These are phyloP conservation scores for Fringilla coelebs DNA, from an alignment of 2,797 vertebrate species.

Conservation along the genomic window DNA sequence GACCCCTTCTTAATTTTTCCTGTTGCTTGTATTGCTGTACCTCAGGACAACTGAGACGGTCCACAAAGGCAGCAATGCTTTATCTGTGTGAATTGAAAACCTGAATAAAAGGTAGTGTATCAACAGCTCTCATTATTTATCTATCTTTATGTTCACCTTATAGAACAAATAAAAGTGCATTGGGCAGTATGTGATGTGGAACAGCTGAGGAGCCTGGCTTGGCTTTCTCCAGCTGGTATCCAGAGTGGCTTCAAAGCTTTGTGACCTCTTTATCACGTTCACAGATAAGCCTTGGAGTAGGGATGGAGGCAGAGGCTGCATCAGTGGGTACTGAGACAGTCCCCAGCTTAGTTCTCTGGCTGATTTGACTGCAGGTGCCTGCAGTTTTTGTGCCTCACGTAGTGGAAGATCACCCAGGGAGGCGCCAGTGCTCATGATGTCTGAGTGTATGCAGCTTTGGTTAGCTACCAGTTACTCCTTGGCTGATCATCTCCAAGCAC, in stretches of 20 bases:
- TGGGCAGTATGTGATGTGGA: not conserved
- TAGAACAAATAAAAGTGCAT: not conserved
- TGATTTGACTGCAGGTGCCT: not conserved
- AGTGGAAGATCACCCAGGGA: not conserved
- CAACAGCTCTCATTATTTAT: not conserved
- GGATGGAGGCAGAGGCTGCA: not conserved
- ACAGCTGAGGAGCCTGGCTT: not conserved
- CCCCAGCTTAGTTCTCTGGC: not conserved
- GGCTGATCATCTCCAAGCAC: not conserved
- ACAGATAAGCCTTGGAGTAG: not conserved
- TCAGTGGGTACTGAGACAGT: not conserved
- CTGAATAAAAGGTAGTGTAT: not conserved
- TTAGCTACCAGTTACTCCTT: not conserved
- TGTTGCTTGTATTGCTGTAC: not conserved
- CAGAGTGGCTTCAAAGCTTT: not conserved
- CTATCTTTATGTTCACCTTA: not conserved
- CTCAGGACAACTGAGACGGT: not conserved
- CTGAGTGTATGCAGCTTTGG: not conserved
- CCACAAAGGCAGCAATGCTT: not conserved
- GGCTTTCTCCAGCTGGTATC: not conserved
- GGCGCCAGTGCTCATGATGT: not conserved
- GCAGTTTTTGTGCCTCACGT: rapidly evolving
- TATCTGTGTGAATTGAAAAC: not conserved
- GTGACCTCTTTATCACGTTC: not conserved
- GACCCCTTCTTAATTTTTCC: not conserved